Evolutionary conservation across 2,888 invertebrate genomes (phyloP).

Genomic region (Leucophenga montana): DNA sequence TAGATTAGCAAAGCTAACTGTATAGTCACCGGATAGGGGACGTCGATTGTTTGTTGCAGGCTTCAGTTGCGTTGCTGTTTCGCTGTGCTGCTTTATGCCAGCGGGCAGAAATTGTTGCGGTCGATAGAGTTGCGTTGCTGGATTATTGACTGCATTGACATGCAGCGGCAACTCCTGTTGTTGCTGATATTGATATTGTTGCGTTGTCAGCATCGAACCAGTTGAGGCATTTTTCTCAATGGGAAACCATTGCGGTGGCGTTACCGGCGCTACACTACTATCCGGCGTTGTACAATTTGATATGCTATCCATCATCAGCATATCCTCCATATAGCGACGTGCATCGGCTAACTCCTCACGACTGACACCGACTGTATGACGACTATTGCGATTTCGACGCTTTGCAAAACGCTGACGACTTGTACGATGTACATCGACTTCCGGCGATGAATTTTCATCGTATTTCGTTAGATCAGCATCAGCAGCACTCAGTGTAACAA

Average conservation of each 20-base stretch:
- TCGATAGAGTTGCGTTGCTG: conserved; percentile 57
- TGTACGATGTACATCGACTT: conserved; percentile 68
- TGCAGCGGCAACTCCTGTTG: not conserved
- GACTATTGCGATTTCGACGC: conserved; percentile 77
- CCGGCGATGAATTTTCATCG: conserved; percentile 61
- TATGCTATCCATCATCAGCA: conserved; percentile 73
- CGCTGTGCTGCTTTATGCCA: conserved; percentile 40
- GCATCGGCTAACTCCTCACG: conserved; percentile 87
- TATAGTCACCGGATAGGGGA: conserved; percentile 66
- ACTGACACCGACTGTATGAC: conserved; percentile 89
- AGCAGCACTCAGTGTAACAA: no score
- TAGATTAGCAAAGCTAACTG: conserved; percentile 58
- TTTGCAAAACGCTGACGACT: conserved; percentile 74
- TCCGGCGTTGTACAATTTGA: conserved; percentile 61
- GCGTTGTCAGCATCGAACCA: conserved; percentile 66
- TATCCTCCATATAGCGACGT: conserved; percentile 82
- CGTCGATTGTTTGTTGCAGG: conserved; percentile 38
- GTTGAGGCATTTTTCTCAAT: conserved; percentile 74
- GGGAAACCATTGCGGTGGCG: conserved; percentile 61
- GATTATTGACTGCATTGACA: not conserved
- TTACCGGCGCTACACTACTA: conserved; percentile 45
- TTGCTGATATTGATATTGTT: conserved; percentile 38
- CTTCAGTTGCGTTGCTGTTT: not conserved
- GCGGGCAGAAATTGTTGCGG: conserved; percentile 71
- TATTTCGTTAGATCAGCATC: conserved; percentile 22